phyloP scores from a whole-genome alignment of 2,797 vertebrate genomes.

The Taeniopygia guttata region DNA sequence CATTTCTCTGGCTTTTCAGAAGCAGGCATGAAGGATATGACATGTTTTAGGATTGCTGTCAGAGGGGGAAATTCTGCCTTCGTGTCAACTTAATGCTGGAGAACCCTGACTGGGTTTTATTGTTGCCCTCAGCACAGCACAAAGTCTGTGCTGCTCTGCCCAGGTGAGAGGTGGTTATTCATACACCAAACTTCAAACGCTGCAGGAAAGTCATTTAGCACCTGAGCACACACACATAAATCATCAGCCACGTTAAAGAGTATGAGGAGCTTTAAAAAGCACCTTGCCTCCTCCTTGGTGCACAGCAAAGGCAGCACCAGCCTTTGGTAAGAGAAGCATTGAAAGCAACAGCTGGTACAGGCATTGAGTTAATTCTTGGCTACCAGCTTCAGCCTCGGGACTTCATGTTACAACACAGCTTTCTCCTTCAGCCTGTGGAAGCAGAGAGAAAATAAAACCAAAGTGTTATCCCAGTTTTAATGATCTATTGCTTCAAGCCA shows the following conservation, averaged over 20 bases:
- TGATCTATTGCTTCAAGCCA: not conserved
- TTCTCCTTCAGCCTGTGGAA: not conserved
- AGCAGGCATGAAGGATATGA: not conserved
- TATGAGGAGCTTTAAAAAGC: not conserved
- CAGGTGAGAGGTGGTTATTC: not conserved
- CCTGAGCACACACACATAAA: not conserved
- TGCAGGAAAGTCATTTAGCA: conserved; percentile 23
- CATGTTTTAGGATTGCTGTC: not conserved
- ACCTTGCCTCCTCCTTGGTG: not conserved
- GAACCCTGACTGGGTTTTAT: not conserved
- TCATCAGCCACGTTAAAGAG: not conserved
- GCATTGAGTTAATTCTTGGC: not conserved
- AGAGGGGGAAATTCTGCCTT: not conserved
- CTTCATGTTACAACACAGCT: not conserved
- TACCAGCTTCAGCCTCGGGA: not conserved
- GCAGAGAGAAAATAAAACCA: not conserved
- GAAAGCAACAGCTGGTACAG: not conserved
- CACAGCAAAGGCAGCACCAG: not conserved
- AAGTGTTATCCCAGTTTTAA: not conserved
- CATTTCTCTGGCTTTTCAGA: not conserved
- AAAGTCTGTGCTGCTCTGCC: not conserved
- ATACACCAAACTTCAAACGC: not conserved
- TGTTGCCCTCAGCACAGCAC: not conserved
- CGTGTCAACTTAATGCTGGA: not conserved
- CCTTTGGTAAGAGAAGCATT: not conserved